Base-by-base conservation (phyloP, 2,888 invertebrate species). In the Microctonus aethiopoides region DNA sequence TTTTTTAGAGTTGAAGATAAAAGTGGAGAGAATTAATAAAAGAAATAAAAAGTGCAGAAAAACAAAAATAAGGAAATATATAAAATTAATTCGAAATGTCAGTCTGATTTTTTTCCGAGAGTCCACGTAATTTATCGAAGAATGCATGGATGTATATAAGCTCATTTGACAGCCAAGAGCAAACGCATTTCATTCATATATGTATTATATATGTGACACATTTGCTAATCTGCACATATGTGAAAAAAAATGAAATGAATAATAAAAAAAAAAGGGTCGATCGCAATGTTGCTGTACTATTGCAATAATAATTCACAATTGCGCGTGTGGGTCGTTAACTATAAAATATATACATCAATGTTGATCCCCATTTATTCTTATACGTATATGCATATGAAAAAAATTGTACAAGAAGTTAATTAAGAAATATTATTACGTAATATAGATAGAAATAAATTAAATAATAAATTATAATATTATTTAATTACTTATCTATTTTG, bases 291-390 rank as follows among this genome's bases (percentile, higher is more conserved):
- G 16, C 16, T 46, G 46, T 46, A 46, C 16, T 46, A 7, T 46
- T 39, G 51, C 10, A 57, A 60, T 36, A 32, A 60, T 60, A 61
- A 70, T 65, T 65, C 54, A 65, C 65, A 70, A 61, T 65, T 65
- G 54, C 60, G 65, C 61, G 46, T 22, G 39, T 65, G 9, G 26
- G 16, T 39, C 26, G 56, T 70, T 39, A 29, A 22, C 39, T 41
- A 11, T 52, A 54, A 36, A 57, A 59, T 57, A 70, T 57, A 70
- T 70, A 70, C 66, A 70, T 70, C 65, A 69, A 66, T 34, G 70
- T 70, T 61, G 54, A 70, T 65, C 32, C 70, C 65, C 70, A 70
- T 70, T 65, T 54, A 66, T 70, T 70, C 54, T 61, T 61, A 26
- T 70, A 65, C 66, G 54, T 39, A 34, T 32, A 54, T 29, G 11